Percentiles rank a stretch among this genome's conserved stretches.
phyloP scores from a whole-genome alignment of 30 jellyfish, hydroid and myxozoan genomes.

The Hydractinia echinata region DNA sequence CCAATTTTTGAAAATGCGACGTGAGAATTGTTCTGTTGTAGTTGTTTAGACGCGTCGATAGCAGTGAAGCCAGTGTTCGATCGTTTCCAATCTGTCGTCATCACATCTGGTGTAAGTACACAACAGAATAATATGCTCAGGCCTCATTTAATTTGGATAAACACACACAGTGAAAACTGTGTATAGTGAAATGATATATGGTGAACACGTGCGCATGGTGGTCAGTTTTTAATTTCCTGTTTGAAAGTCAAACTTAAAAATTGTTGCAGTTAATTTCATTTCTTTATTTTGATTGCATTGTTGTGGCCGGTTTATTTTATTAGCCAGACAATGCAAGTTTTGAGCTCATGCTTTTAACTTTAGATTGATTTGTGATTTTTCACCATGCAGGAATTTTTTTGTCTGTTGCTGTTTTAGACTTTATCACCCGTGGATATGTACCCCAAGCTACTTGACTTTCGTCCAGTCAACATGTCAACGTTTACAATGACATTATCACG shows the following conservation, averaged over 20 bases:
- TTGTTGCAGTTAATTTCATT: too few relatives aligned
- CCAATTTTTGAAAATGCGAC: too few relatives aligned
- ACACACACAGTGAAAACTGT: too few relatives aligned
- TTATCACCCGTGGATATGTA: conserved; percentile 98
- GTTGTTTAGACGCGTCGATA: conserved; percentile 98
- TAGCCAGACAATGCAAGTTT: background rate
- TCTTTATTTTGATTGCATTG: too few relatives aligned
- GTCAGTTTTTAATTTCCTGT: too few relatives aligned
- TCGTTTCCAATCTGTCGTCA: conserved; percentile 91
- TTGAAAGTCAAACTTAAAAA: too few relatives aligned
- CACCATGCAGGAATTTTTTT: too few relatives aligned
- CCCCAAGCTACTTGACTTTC: conserved; percentile 87
- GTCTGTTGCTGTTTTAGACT: conserved; percentile 45
- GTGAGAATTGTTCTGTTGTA: background rate
- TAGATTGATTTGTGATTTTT: background rate
- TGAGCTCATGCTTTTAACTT: background rate
- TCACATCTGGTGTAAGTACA: conserved; percentile 91
- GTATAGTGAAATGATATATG: too few relatives aligned
- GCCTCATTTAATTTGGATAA: too few relatives aligned
- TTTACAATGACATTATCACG: conserved; percentile 92
- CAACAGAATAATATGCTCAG: too few relatives aligned
- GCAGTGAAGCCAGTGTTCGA: conserved; percentile 96
- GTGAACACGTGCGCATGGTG: too few relatives aligned
- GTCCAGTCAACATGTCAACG: conserved; percentile 92
- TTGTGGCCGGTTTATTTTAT: too few relatives aligned